phyloP scores from a whole-genome alignment of 2,888 invertebrate genomes.

The Dascillus cervinus region DNA sequence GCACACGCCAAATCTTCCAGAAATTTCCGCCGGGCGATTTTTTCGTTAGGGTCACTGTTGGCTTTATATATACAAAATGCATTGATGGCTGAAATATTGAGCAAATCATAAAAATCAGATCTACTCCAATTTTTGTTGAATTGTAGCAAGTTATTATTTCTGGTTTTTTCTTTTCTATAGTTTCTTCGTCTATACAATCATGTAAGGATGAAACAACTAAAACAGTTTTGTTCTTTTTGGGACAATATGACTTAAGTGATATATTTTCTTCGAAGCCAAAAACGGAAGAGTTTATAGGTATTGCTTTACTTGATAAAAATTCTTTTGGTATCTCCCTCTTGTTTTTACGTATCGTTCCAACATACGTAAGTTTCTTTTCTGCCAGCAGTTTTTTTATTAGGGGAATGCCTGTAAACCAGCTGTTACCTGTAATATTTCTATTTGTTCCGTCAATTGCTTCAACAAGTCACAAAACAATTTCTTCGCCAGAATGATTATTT shows the following conservation, averaged over 20 bases:
- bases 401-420: slow-evolving; percentile 12
- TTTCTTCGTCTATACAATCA: neutral
- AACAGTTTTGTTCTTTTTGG: slow-evolving; percentile 1
- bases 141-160: too few species aligned
- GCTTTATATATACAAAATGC: too few species aligned
- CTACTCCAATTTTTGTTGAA: too few species aligned
- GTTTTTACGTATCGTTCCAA: slow-evolving; percentile 19
- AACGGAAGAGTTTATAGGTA: slow-evolving; percentile 7
- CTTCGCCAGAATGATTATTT: slow-evolving; percentile 2
- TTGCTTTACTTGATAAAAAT: slow-evolving; percentile 10
- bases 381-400: slow-evolving; percentile 10
- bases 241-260: slow-evolving; percentile 1
- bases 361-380: slow-evolving; percentile 12
- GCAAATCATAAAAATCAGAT: too few species aligned
- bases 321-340: slow-evolving; percentile 15
- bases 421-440: slow-evolving; percentile 7
- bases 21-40: too few species aligned
- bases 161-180: neutral
- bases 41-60: too few species aligned
- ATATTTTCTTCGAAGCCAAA: slow-evolving; percentile 14
- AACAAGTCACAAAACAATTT: slow-evolving; percentile 6
- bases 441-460: slow-evolving; percentile 5
- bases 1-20: too few species aligned
- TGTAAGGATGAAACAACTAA: neutral
- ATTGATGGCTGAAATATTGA: too few species aligned